A percentile compares a stretch with the other conserved stretches of the same genome.
phyloP scores from a whole-genome alignment of 92 coral and sea anemone species.

The Montipora capitata region DNA sequence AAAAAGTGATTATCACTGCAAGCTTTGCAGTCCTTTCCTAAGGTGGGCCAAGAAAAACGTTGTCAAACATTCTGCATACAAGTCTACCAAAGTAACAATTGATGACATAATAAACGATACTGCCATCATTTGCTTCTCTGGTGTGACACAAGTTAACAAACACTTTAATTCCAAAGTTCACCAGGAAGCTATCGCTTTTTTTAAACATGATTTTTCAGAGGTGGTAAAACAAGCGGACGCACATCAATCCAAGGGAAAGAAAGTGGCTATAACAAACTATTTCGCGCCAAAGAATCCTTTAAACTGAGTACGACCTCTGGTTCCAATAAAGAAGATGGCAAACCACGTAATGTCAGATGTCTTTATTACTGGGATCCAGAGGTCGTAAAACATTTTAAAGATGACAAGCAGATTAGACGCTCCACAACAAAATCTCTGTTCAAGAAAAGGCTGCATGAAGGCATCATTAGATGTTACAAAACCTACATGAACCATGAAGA shows the following conservation, averaged over 20 bases:
- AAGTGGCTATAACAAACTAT: conserved; percentile 27
- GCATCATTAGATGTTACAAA: conserved; percentile 14
- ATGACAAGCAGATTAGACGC: conserved; percentile 47
- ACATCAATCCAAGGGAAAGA: conserved; percentile 1
- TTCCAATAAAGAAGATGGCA: conserved; percentile 11
- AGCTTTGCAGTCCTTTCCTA: conserved; percentile 45
- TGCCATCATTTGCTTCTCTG: conserved; percentile 43
- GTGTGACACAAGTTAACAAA: conserved; percentile 38
- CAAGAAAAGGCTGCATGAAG: conserved; percentile 27
- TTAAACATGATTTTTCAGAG: background rate
- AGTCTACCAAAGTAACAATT: conserved; percentile 27
- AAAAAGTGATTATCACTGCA: conserved; percentile 45
- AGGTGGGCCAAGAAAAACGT: conserved; percentile 49
- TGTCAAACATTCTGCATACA: conserved; percentile 36
- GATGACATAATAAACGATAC: conserved; percentile 40
- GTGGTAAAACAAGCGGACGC: conserved; percentile 1
- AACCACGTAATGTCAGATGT: conserved; percentile 29
- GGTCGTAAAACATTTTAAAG: conserved; percentile 59
- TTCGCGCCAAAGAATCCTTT: conserved; percentile 32
- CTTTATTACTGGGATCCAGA: conserved; percentile 61
- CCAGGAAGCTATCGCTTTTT: conserved; percentile 52
- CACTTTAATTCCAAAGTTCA: conserved; percentile 43
- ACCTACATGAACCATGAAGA: background rate
- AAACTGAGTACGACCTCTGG: conserved; percentile 64
- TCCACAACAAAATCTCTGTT: conserved; percentile 29